Percentiles rank a stretch among this genome's conserved stretches.
Conservation (phyloP, 2,888 invertebrate genomes). For the Baccha elongata region DNA sequence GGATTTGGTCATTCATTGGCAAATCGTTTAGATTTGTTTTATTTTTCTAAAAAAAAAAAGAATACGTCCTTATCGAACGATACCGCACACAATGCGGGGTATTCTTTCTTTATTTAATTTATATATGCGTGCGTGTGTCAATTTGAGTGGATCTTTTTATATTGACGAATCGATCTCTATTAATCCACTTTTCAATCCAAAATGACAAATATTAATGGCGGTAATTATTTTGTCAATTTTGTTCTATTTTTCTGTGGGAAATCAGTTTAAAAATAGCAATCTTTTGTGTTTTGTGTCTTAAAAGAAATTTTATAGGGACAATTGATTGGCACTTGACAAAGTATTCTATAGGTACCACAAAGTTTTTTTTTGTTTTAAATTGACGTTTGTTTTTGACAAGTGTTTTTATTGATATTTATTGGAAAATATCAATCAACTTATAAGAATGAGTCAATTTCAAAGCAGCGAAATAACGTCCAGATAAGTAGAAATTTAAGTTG, state of each 20-base stretch:
- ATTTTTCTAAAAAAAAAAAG: conserved; percentile 22
- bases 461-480: no score
- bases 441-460: no score
- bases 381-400: no score
- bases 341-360: no score
- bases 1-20: conserved; percentile 71
- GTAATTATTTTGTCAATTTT: conserved; percentile 10
- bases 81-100: conserved; percentile 37
- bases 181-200: conserved; percentile 41
- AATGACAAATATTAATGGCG: conserved; percentile 34
- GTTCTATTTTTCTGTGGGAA: background rate
- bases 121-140: background rate
- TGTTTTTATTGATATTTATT: no score
- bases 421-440: no score
- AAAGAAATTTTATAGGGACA: no score
- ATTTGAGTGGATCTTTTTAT: background rate
- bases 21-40: conserved; percentile 53
- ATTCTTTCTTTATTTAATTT: conserved; percentile 8
- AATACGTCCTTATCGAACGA: conserved; percentile 48
- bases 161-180: conserved; percentile 59
- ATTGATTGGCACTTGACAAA: no score
- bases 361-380: no score
- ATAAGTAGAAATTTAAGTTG: no score
- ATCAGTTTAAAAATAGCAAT: background rate
- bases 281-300: no score